phyloP scores from a whole-genome alignment of 2,113 vertebrate genomes.

The Lonchura striata region DNA sequence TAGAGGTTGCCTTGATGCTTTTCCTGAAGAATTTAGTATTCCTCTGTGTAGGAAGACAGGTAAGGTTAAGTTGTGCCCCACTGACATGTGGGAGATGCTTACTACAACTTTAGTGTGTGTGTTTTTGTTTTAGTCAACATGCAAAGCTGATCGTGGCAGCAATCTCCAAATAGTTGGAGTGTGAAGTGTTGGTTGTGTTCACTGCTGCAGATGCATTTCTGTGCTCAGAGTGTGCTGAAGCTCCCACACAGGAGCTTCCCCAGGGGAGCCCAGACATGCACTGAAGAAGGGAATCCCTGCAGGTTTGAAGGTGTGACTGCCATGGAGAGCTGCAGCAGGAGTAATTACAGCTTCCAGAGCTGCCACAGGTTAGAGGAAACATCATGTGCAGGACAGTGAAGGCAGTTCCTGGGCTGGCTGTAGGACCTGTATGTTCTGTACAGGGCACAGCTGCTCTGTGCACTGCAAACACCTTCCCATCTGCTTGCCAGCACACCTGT shows the following conservation, averaged over 20 bases:
- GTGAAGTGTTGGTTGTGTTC: neutral
- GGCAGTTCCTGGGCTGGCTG: neutral
- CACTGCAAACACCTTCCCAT: neutral
- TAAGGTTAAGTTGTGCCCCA: neutral
- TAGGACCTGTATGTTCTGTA: neutral
- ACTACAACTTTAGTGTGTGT: neutral
- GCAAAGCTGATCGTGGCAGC: neutral
- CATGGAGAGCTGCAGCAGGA: neutral
- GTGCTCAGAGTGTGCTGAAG: neutral
- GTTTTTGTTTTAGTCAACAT: neutral
- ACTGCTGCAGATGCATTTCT: neutral
- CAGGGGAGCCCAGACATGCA: neutral
- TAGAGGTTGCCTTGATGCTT: neutral
- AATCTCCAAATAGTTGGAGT: neutral
- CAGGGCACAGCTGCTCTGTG: neutral
- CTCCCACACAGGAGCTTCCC: fast-evolving
- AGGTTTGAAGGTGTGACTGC: neutral
- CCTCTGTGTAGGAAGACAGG: neutral
- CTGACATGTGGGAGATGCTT: neutral
- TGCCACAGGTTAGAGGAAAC: neutral
- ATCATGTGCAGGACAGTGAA: neutral
- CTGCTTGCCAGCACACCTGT: neutral
- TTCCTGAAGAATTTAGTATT: neutral
- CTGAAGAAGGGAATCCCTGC: neutral
- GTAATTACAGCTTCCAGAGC: neutral